A percentile compares a stretch with the other conserved stretches of the same genome.
These are phyloP conservation scores for Marasmarcha lunaedactyla DNA, from an alignment of 2,888 invertebrate genomes.

Conservation along the genomic window DNA sequence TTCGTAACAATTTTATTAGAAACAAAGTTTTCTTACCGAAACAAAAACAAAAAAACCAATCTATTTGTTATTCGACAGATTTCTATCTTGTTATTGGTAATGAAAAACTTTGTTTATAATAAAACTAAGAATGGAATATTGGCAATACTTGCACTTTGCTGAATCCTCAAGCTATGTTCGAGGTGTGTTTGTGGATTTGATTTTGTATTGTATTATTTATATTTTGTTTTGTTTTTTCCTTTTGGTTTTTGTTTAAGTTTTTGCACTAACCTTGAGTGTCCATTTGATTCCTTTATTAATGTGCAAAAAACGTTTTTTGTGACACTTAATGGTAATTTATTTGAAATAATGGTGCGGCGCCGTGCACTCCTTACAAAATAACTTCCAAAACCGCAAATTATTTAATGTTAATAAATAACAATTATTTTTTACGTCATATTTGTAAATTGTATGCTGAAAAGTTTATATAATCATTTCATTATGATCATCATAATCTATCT, in stretches of 20 bases:
- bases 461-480: too few species aligned
- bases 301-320: constrained; percentile 2
- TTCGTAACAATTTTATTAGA: constrained; percentile 47
- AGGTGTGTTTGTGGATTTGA: constrained; percentile 37
- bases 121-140: constrained; percentile 40
- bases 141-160: constrained; percentile 54
- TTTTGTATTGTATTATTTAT: constrained; percentile 22
- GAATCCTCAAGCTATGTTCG: constrained; percentile 23
- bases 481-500: too few species aligned
- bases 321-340: background rate
- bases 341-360: constrained; percentile 31
- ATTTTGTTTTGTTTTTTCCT: constrained; percentile 19
- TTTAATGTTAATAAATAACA: too few species aligned
- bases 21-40: constrained; percentile 25
- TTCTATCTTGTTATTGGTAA: too few species aligned
- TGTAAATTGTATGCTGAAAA: too few species aligned
- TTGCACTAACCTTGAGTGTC: constrained; percentile 15
- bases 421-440: too few species aligned
- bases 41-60: too few species aligned
- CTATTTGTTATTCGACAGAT: too few species aligned
- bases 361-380: constrained; percentile 21
- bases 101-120: constrained; percentile 46
- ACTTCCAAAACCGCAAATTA: too few species aligned
- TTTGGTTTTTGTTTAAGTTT: constrained; percentile 25
- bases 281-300: constrained; percentile 18